Conservation (phyloP, 1,140 invertebrate genomes). For the Meloidogyne exigua region DNA sequence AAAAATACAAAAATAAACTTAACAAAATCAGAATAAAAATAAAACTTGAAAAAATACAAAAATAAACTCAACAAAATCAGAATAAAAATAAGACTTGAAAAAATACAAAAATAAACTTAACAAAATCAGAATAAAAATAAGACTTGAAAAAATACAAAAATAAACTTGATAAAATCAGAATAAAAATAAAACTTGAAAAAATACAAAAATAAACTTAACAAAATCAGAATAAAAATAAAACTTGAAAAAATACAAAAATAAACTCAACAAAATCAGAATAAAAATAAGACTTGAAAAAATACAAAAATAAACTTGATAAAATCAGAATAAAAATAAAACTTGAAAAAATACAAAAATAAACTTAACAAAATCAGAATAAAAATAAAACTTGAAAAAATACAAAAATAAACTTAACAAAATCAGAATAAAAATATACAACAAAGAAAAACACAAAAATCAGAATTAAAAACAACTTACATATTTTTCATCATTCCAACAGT, state of each 20-base stretch:
- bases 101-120: no score
- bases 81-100: conserved; percentile 81
- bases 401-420: background rate
- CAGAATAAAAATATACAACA: no score
- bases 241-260: conserved; percentile 33
- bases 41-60: conserved; percentile 69
- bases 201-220: no score
- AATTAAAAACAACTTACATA: conserved; percentile 69
- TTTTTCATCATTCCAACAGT: conserved; percentile 97
- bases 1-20: conserved; percentile 24
- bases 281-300: conserved; percentile 12
- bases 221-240: conserved; percentile 96
- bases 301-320: no score
- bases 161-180: no score
- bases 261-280: no score
- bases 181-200: conserved; percentile 80
- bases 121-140: conserved; percentile 91
- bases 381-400: background rate
- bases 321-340: conserved; percentile 91
- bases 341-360: conserved; percentile 33
- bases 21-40: no score
- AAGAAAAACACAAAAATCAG: background rate
- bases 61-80: no score
- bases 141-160: conserved; percentile 68
- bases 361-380: no score